A percentile compares a stretch with the other conserved stretches of the same genome.
Conservation (phyloP, 2,888 invertebrate species). For the Hydriomena furcata region DNA sequence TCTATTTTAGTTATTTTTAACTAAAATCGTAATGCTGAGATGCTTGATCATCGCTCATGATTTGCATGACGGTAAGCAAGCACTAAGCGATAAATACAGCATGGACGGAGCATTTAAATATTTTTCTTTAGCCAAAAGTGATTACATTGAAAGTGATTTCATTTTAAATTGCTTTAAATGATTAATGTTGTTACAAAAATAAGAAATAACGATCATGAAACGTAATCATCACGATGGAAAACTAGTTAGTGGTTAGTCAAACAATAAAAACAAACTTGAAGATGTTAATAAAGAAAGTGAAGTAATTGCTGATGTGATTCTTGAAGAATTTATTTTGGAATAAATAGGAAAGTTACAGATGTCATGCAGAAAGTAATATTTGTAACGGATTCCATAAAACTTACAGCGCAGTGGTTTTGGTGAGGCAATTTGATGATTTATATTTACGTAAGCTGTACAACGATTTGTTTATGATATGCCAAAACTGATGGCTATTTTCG, state of each 20-base stretch:
- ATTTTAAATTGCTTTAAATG: slow-evolving; percentile 22
- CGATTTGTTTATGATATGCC: slow-evolving; percentile 56
- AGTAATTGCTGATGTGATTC: background rate
- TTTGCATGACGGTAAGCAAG: background rate
- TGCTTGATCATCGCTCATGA: background rate
- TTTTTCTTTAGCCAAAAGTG: background rate
- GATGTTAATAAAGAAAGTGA: slow-evolving; percentile 5
- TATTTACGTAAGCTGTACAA: slow-evolving; percentile 31
- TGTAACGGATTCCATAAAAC: slow-evolving; percentile 18
- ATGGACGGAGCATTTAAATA: slow-evolving; percentile 2
- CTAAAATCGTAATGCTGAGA: background rate
- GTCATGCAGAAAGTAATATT: slow-evolving; percentile 8
- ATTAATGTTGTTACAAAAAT: slow-evolving; percentile 28
- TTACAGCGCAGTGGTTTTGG: slow-evolving; percentile 22
- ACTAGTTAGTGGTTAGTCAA: slow-evolving; percentile 14
- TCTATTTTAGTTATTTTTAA: too few relatives aligned
- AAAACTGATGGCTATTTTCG: slow-evolving; percentile 55
- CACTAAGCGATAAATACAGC: slow-evolving; percentile 14
- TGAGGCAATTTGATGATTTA: slow-evolving; percentile 31
- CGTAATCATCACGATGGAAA: slow-evolving; percentile 28
- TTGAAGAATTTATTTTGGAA: slow-evolving; percentile 3
- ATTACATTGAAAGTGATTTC: slow-evolving; percentile 5
- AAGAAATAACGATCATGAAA: slow-evolving; percentile 25
- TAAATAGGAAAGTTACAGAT: background rate
- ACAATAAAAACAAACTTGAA: slow-evolving; percentile 11